Conservation (phyloP, 2,113 vertebrate species). For the Australoheros scitulus region DNA sequence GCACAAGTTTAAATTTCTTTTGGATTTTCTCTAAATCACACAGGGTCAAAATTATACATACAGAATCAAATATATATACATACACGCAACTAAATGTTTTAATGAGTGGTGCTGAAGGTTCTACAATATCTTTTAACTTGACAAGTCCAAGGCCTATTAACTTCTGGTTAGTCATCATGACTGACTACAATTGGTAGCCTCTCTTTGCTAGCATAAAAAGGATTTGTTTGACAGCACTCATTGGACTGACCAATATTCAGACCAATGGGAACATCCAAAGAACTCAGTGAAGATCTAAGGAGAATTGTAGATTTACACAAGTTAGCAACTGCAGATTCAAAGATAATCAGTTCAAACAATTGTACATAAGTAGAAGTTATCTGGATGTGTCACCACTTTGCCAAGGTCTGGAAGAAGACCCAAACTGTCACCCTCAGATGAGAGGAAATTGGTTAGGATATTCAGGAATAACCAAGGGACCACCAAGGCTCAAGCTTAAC, state of each 20-base stretch:
- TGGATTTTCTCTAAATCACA: background rate
- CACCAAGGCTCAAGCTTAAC: too few relatives aligned
- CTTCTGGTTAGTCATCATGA: background rate
- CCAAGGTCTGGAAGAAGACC: background rate
- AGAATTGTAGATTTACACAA: too few relatives aligned
- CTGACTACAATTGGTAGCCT: background rate
- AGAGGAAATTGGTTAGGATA: background rate
- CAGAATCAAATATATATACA: background rate
- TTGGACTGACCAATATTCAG: background rate
- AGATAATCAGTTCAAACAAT: background rate
- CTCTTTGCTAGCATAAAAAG: background rate
- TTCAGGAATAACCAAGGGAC: background rate
- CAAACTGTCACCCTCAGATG: background rate
- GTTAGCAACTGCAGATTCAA: background rate
- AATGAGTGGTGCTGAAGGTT: background rate
- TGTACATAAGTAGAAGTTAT: too few relatives aligned
- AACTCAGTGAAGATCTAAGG: too few relatives aligned
- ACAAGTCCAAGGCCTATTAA: background rate
- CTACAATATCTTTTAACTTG: background rate
- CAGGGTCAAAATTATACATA: background rate
- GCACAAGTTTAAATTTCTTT: background rate
- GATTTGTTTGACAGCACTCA: too few relatives aligned
- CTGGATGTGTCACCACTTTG: background rate
- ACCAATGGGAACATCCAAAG: background rate
- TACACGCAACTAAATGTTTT: background rate